These are phyloP conservation scores for Pedetes capensis DNA, from an alignment of 2,113 vertebrate genomes.

Conservation along the genomic window DNA sequence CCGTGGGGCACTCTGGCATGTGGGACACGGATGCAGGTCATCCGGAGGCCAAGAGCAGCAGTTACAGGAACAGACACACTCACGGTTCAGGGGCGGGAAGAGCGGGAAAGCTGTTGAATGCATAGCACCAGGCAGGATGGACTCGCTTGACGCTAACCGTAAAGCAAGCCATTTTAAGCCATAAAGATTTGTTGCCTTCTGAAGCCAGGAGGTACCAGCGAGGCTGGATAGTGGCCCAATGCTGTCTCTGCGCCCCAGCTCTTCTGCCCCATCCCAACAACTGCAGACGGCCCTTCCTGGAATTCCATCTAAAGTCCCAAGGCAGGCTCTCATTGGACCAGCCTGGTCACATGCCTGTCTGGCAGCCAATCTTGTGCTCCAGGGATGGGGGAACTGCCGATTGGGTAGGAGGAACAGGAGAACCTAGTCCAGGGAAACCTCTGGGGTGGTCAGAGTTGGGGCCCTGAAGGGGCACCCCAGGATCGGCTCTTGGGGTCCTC, in stretches of 20 bases:
- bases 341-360: not conserved
- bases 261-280: rapidly evolving
- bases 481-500: not conserved
- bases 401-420: not conserved
- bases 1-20: not conserved
- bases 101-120: not conserved
- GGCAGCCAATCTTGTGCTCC: not conserved
- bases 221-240: not conserved
- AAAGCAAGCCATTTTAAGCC: not conserved
- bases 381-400: not conserved
- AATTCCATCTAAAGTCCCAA: not conserved
- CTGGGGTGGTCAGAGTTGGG: not conserved
- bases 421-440: not conserved
- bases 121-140: rapidly evolving
- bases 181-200: not conserved
- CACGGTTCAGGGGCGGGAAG: not conserved
- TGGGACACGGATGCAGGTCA: not conserved
- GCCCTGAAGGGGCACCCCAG: not conserved
- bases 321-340: not conserved
- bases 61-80: not conserved
- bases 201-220: not conserved
- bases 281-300: not conserved
- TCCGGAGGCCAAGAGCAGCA: not conserved
- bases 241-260: not conserved
- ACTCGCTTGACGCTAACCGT: not conserved